phyloP scores from a whole-genome alignment of 2,113 vertebrate genomes.

The Pandion haliaetus region DNA sequence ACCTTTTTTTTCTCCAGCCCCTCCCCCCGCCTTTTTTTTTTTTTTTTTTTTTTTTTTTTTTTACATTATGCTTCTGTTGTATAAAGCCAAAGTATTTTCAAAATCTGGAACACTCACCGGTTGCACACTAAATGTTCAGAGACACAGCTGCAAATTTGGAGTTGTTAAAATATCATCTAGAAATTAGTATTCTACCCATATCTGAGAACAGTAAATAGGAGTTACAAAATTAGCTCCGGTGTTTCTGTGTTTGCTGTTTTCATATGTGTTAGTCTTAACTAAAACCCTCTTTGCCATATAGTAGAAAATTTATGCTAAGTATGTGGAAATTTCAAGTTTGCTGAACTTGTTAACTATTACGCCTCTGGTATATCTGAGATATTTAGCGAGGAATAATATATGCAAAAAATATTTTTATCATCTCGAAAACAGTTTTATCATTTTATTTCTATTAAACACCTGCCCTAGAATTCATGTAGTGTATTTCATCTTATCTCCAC shows the following conservation, averaged over 20 bases:
- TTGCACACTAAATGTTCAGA: not conserved
- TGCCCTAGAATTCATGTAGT: not conserved
- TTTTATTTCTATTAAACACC: conserved; percentile 53
- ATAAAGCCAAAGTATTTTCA: not conserved
- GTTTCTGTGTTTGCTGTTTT: conserved; percentile 11
- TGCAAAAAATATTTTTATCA: not conserved
- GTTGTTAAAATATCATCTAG: conserved; percentile 16
- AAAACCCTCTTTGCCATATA: not conserved
- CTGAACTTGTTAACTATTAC: not conserved
- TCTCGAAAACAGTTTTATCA: not conserved
- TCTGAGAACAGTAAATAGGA: not conserved
- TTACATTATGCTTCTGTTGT: not conserved
- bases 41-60: not conserved
- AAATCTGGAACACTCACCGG: not conserved
- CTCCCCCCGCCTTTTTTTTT: accelerated
- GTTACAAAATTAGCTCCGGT: not conserved
- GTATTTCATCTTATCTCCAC: conserved; percentile 21
- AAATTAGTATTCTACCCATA: not conserved
- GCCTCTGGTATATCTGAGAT: not conserved
- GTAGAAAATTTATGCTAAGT: conserved; percentile 12
- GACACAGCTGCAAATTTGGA: not conserved
- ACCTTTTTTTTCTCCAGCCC: not conserved
- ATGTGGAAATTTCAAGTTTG: conserved; percentile 11
- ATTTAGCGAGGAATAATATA: not conserved
- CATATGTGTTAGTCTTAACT: not conserved